Evolutionary conservation across 2,113 vertebrate genomes (phyloP).

Genomic region (Malaclemys terrapin): DNA sequence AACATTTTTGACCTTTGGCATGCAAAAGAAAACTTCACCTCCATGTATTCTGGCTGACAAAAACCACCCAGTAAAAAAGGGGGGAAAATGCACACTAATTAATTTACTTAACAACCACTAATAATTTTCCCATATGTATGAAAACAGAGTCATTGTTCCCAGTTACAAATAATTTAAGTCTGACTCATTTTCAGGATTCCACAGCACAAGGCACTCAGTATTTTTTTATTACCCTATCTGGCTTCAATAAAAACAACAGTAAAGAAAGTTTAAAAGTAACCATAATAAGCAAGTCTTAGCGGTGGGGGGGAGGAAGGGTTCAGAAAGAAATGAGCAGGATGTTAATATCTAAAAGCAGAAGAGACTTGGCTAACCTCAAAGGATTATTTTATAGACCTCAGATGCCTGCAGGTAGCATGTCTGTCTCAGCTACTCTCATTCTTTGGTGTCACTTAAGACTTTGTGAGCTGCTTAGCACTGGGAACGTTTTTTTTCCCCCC

Average conservation of each 20-base stretch:
- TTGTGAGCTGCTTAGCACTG: background rate
- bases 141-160: conserved; percentile 24
- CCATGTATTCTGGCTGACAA: conserved; percentile 40
- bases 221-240: conserved; percentile 17
- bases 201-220: conserved; percentile 7
- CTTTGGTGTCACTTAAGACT: background rate
- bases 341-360: background rate
- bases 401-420: background rate
- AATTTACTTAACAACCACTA: conserved; percentile 48
- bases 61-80: background rate
- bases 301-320: background rate
- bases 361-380: background rate
- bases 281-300: conserved; percentile 41
- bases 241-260: conserved; percentile 19
- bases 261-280: background rate
- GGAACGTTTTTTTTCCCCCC: background rate
- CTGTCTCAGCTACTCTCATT: background rate
- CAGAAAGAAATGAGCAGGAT: conserved; percentile 1
- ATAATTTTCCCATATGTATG: conserved; percentile 48
- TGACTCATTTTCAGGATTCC: conserved; percentile 51
- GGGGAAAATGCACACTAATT: background rate
- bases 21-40: conserved; percentile 16
- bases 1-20: background rate
- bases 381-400: background rate
- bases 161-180: conserved; percentile 40